Evolutionary conservation across 2,888 invertebrate species (phyloP).

Genomic region (Xestia ashworthii): DNA sequence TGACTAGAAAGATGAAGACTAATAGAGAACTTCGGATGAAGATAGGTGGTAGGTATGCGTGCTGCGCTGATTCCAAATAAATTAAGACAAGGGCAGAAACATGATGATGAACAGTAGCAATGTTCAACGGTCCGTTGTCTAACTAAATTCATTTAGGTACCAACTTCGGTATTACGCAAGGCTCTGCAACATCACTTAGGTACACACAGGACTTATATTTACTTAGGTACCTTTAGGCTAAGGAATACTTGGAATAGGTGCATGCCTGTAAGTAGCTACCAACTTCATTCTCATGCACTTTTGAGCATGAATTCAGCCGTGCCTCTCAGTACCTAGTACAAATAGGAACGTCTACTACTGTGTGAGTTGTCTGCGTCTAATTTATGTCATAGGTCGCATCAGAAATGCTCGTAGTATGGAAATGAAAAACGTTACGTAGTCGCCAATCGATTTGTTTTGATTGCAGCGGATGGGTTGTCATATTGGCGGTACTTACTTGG

Average conservation of each 20-base stretch:
- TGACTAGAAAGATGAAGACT: neutral
- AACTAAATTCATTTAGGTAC: neutral
- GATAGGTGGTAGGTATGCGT: neutral
- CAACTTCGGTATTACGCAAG: conserved; percentile 40
- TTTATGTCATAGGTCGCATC: conserved; percentile 1
- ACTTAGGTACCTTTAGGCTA: neutral
- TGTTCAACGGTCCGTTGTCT: neutral
- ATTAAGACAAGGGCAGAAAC: neutral
- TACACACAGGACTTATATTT: neutral
- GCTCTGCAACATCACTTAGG: neutral
- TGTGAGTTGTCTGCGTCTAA: neutral
- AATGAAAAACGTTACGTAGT: neutral
- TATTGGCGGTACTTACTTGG: neutral
- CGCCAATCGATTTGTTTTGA: conserved; percentile 6
- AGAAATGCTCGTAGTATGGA: conserved; percentile 2
- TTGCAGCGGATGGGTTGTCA: conserved; percentile 2
- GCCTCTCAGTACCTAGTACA: conserved; percentile 28
- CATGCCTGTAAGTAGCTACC: neutral
- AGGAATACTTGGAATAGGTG: neutral
- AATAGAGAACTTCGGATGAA: neutral
- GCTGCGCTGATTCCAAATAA: neutral
- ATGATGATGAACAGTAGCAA: neutral
- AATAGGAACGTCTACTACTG: neutral
- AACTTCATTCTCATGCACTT: conserved; percentile 21
- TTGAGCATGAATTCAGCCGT: conserved; percentile 32